Conservation (phyloP, 37 sponge, comb jelly and placozoan species). For the Chondrosia reniformis region DNA sequence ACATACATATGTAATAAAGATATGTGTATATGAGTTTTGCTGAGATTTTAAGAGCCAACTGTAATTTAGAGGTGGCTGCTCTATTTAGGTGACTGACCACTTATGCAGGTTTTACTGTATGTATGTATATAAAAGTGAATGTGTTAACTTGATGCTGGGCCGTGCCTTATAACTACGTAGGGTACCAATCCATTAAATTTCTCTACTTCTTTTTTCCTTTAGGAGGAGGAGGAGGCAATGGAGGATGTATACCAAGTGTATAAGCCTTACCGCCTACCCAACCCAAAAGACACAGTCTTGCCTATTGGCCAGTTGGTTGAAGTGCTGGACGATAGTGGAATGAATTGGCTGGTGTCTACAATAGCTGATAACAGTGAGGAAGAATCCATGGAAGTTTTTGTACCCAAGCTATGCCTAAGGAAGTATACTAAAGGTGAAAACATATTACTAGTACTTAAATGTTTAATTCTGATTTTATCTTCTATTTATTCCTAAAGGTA, state of each 20-base stretch:
- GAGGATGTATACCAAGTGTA: not conserved
- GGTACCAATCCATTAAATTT: too few species aligned
- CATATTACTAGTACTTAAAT: too few species aligned
- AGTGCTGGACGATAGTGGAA: conserved; percentile 58
- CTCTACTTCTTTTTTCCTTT: too few species aligned
- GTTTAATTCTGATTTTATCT: too few species aligned
- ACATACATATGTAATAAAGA: not conserved
- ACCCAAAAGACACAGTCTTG: conserved; percentile 46
- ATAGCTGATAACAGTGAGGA: conserved; percentile 25
- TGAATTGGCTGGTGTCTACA: conserved; percentile 68
- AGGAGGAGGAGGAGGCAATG: not conserved
- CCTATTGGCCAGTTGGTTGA: conserved; percentile 65
- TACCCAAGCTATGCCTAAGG: conserved; percentile 36
- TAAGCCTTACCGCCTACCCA: not conserved
- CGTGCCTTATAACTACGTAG: too few species aligned
- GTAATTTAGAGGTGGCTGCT: too few species aligned
- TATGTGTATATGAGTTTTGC: not conserved
- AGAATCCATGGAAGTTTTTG: conserved; percentile 51
- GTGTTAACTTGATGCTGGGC: too few species aligned
- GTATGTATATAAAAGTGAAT: too few species aligned
- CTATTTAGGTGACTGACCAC: too few species aligned
- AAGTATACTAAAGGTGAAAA: not conserved
- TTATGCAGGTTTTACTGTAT: too few species aligned
- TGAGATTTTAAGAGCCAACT: too few species aligned
- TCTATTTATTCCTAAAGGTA: too few species aligned